Evolutionary conservation across 92 coral and sea anemone species (phyloP).

Genomic region (Phymanthus crucifer): DNA sequence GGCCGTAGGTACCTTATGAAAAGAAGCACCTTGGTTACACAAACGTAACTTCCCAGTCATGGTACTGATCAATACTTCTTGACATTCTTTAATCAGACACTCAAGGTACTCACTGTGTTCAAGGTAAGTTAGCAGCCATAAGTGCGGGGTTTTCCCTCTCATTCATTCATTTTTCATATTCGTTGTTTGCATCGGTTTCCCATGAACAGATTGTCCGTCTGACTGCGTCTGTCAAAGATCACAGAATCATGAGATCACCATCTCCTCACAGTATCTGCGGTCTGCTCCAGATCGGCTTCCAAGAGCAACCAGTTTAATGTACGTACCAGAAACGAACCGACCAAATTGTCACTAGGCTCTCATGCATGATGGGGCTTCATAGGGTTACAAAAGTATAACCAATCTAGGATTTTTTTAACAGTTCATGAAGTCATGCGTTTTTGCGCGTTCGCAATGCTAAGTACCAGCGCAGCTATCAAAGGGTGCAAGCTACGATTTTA

Average conservation of each 20-base stretch:
- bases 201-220: slow-evolving; percentile 22
- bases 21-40: too few species aligned
- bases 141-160: not conserved
- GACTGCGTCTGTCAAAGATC: slow-evolving; percentile 21
- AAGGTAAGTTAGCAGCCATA: not conserved
- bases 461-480: too few species aligned
- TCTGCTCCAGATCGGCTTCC: slow-evolving; percentile 30
- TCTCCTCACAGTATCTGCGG: not conserved
- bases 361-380: too few species aligned
- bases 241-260: slow-evolving; percentile 3
- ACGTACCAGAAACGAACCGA: not conserved
- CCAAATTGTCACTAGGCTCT: too few species aligned
- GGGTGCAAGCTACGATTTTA: too few species aligned
- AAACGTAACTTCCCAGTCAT: not conserved
- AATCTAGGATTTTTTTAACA: too few species aligned
- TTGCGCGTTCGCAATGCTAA: too few species aligned
- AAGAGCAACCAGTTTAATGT: slow-evolving; percentile 7
- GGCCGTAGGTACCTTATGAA: too few species aligned
- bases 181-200: too few species aligned
- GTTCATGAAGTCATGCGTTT: too few species aligned
- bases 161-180: not conserved
- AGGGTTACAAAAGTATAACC: too few species aligned
- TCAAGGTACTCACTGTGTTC: not conserved
- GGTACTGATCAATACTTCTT: not conserved
- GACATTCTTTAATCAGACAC: not conserved